A percentile compares a stretch with the other conserved stretches of the same genome.
These are phyloP conservation scores for Endomychus coccineus DNA, from an alignment of 2,888 invertebrate genomes.

Conservation along the genomic window DNA sequence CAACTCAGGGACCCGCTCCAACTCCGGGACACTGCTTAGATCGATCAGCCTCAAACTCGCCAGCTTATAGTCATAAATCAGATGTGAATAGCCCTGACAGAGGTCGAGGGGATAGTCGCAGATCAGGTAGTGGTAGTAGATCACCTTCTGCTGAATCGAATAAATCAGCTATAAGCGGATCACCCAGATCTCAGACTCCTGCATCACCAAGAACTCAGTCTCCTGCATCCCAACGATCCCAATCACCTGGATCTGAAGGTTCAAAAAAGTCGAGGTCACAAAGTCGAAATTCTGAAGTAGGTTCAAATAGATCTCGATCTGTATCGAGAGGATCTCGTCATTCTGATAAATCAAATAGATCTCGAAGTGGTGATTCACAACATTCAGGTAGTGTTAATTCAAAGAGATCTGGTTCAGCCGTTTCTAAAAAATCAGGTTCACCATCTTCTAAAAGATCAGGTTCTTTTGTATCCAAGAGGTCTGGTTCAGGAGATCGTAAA, in stretches of 20 bases:
- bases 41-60: constrained; percentile 35
- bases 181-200: constrained; percentile 13
- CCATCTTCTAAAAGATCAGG: constrained; percentile 19
- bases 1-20: constrained; percentile 39
- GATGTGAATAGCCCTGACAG: constrained; percentile 15
- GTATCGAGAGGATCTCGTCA: constrained; percentile 16
- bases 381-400: constrained; percentile 13
- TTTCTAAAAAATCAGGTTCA: constrained; percentile 20
- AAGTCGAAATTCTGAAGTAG: constrained; percentile 30
- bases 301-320: constrained; percentile 28
- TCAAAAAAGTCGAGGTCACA: constrained; percentile 35
- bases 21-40: constrained; percentile 39
- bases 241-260: constrained; percentile 25
- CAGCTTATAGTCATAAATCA: constrained; percentile 25
- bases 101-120: constrained; percentile 11
- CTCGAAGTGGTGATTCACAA: constrained; percentile 17
- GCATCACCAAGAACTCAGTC: constrained; percentile 6
- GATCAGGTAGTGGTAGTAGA: constrained; percentile 20
- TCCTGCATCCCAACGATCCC: constrained; percentile 10
- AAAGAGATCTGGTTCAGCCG: constrained; percentile 12
- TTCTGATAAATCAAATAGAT: constrained; percentile 13
- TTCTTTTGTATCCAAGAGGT: constrained; percentile 22
- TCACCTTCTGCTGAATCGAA: constrained; percentile 32
- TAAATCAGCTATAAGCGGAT: constrained; percentile 27
- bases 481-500: constrained; percentile 20